Percentiles rank a stretch among this genome's conserved stretches.
phyloP scores from a whole-genome alignment of 2,888 invertebrate genomes.

The Ophioninae sp. region DNA sequence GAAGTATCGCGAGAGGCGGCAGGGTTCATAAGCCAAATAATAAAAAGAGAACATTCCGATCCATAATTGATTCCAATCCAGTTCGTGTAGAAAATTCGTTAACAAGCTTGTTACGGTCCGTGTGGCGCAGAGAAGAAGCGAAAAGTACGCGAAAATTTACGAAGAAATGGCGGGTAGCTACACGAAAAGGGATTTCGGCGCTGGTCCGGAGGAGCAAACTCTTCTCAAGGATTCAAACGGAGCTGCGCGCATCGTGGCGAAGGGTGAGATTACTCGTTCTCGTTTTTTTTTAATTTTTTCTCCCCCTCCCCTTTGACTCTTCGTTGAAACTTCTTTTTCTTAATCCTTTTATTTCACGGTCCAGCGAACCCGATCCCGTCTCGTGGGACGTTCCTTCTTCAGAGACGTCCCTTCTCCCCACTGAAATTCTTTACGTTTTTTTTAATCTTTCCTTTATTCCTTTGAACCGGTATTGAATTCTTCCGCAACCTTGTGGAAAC shows the following conservation, averaged over 20 bases:
- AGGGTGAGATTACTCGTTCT: constrained; percentile 68
- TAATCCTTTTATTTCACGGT: constrained; percentile 21
- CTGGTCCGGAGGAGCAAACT: constrained; percentile 78
- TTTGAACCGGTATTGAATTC: constrained; percentile 43
- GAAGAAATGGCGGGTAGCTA: constrained; percentile 78
- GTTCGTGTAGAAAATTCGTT: constrained; percentile 2
- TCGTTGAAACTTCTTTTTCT: background rate
- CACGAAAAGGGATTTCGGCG: constrained; percentile 77
- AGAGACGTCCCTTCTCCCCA: constrained; percentile 10
- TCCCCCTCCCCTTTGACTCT: background rate
- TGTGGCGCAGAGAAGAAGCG: background rate
- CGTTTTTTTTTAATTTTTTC: constrained; percentile 5
- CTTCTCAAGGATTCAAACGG: constrained; percentile 76
- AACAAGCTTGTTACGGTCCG: background rate
- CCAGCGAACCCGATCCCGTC: constrained; percentile 54
- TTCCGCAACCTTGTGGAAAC: background rate
- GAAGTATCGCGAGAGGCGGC: background rate
- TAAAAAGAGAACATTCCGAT: background rate
- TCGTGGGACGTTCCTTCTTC: constrained; percentile 44
- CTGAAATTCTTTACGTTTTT: constrained; percentile 30
- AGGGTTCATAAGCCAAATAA: background rate
- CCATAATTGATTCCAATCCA: background rate
- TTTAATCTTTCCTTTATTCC: constrained; percentile 28
- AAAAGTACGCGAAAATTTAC: constrained; percentile 16
- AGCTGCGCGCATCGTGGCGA: constrained; percentile 73